Evolutionary conservation across 2,797 vertebrate species (phyloP), one percentile per base, ranked within the genome.

Genomic region (Lithobates pipiens): DNA sequence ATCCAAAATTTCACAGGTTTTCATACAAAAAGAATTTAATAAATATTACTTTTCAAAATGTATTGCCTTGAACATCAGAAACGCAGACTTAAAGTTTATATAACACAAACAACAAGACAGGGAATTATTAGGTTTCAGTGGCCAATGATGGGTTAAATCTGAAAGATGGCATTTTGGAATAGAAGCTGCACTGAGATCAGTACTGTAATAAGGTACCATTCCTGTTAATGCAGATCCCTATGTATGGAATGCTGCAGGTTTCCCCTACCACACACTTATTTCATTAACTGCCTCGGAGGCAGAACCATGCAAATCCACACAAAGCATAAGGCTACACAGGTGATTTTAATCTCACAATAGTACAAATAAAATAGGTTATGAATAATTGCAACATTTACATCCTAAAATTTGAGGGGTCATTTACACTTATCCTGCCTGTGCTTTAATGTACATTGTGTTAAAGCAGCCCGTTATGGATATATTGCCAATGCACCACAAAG

Each of bases 21-120:
- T 98, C 96, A 96, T 98, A 99, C 97, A 99, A 99, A 99, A 98
- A 96, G 98, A 96, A 97, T 99, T 99, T 99, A 99, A 99, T 99
- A 99, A 99, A 99, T 99, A 99, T 97, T 95, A 97, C 96, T 99
- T 98, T 95, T 94, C 95, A 96, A 97, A 96, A 97, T 96, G 92
- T 94, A 98, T 97, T 97, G 97, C 96, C 97, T 97, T 94, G 96
- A 98, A 98, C 96, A 99, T 95, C 97, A 95, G 93, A 94, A 82
- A 96, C 92, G 94, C 93, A 92, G 88, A 96, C 96, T 96, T 96
- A 93, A 95, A 95, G 94, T 96, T 95, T 91, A 90, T 95, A 96
- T 95, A 96, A 97, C 96, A 97, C 95, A 95, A 96, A 95, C 95
- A 92, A 95, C 94, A 94, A 95, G 95, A 97, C 93, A 96, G 96